Base-by-base conservation (phyloP, 2,797 vertebrate species). In the Bovichtus variegatus region DNA sequence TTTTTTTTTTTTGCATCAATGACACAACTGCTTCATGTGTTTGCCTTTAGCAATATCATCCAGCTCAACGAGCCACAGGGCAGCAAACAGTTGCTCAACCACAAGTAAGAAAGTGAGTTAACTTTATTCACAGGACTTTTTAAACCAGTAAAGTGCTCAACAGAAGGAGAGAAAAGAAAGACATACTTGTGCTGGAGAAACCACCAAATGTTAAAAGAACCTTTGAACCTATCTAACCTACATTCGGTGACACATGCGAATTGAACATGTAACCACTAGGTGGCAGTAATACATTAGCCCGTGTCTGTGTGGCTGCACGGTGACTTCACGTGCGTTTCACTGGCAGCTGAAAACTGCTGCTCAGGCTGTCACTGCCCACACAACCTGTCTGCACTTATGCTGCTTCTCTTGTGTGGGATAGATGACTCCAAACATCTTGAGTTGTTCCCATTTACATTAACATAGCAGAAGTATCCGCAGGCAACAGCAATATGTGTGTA, bases 241-340 rank as follows among this genome's bases (percentile, higher is more conserved):
- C 34, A 16, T 31, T 7, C 54, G 9, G 29, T 41, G n/a, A 31
- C 9, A 40, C 12, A 50, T 19, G 50, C 36, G 0, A 18, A 13
- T 36, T 61, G 2, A n/a, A 23, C 4, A 18, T 40, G 13, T 15
- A 9, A 50, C 85, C 89, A 82, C 76, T 72, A 85, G 89, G 34
- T 85, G 84, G 76, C 76, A 64, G 41, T 27, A 38, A 55, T 31
- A 60, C 44, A 50, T 73, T 51, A 59, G 59, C 3, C 6, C 67
- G 4, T 21, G 44, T 43, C 16, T 47, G 12, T 41, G 11, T 5
- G 25, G 25, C 27, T 43, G 38, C 47, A 49, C 23, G 2, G 9
- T 44, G 4, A 38, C 18, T 31, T 10, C 10, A 38, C 9, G 2
- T 9, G 40, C 21, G 19, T 27, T 41, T 70, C 5, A 59, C 63